These are phyloP conservation scores for Mythimna vitellina DNA, from an alignment of 2,888 invertebrate species.

Conservation along the genomic window DNA sequence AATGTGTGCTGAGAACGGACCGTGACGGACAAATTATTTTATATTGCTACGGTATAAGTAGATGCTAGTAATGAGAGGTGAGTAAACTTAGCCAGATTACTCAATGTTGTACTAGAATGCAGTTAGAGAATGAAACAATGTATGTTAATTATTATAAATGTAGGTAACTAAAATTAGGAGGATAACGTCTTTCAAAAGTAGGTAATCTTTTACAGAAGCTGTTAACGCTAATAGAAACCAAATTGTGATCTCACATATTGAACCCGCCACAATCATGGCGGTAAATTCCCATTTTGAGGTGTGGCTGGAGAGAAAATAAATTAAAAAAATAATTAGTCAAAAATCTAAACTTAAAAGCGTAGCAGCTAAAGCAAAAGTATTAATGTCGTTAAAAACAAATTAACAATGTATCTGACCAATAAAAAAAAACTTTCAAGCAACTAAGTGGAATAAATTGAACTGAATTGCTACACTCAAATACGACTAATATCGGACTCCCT, in stretches of 20 bases:
- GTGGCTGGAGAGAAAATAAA: not conserved
- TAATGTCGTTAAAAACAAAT: not conserved
- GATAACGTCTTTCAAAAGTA: not conserved
- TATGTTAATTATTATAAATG: conserved; percentile 1
- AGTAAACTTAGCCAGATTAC: conserved; percentile 58
- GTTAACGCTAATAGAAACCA: not conserved
- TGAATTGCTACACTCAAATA: conserved; percentile 52
- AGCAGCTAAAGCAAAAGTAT: not conserved
- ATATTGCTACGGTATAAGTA: conserved; percentile 47
- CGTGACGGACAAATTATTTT: conserved; percentile 62
- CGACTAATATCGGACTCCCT: conserved; percentile 35
- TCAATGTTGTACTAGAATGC: conserved; percentile 58
- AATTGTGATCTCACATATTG: not conserved
- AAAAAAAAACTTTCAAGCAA: conserved; percentile 36
- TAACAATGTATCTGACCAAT: conserved; percentile 44
- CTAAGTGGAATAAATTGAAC: conserved; percentile 56
- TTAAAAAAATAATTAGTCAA: not conserved
- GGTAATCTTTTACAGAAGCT: not conserved
- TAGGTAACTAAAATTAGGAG: not conserved
- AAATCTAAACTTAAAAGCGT: not conserved
- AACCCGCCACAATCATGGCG: too few species aligned
- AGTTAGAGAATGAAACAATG: conserved; percentile 31
- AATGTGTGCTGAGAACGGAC: conserved; percentile 60
- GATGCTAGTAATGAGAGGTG: conserved; percentile 54
- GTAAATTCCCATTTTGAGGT: too few species aligned